Evolutionary conservation across 2,888 invertebrate genomes (phyloP).

Genomic region (Ochropacha duplaris): DNA sequence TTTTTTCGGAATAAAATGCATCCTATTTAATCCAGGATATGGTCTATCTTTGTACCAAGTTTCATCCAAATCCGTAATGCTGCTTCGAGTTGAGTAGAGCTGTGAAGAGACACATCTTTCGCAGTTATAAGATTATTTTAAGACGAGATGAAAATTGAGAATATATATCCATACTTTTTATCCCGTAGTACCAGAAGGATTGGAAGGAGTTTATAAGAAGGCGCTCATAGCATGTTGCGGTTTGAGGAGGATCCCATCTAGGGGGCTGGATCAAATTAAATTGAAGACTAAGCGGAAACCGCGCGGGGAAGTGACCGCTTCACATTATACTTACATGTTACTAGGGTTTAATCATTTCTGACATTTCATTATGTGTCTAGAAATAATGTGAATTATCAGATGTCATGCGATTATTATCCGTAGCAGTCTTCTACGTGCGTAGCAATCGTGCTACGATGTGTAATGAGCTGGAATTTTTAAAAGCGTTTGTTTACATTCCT

Average conservation of each 20-base stretch:
- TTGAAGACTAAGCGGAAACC: constrained; percentile 62
- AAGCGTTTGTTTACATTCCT: no score
- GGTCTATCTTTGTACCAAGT: no score
- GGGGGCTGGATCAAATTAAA: constrained; percentile 62
- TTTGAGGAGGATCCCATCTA: constrained; percentile 27
- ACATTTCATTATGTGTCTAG: background rate
- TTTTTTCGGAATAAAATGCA: no score
- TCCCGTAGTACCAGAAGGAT: constrained; percentile 42
- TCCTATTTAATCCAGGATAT: no score
- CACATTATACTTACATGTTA: constrained; percentile 30
- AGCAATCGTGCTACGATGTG: background rate
- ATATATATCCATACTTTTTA: constrained; percentile 28
- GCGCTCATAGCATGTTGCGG: constrained; percentile 61
- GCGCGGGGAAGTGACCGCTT: constrained; percentile 43
- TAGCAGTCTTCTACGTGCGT: background rate
- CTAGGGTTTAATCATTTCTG: background rate
- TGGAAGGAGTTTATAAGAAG: constrained; percentile 58
- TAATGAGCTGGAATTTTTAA: no score
- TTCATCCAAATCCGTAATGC: no score
- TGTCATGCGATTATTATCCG: background rate
- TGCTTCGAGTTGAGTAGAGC: no score
- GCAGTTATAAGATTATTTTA: no score
- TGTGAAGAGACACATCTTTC: no score
- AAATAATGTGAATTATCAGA: background rate
- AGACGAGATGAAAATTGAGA: background rate